Evolutionary conservation across 2,888 invertebrate species (phyloP).

Genomic region (Drosophila trichaetosa): DNA sequence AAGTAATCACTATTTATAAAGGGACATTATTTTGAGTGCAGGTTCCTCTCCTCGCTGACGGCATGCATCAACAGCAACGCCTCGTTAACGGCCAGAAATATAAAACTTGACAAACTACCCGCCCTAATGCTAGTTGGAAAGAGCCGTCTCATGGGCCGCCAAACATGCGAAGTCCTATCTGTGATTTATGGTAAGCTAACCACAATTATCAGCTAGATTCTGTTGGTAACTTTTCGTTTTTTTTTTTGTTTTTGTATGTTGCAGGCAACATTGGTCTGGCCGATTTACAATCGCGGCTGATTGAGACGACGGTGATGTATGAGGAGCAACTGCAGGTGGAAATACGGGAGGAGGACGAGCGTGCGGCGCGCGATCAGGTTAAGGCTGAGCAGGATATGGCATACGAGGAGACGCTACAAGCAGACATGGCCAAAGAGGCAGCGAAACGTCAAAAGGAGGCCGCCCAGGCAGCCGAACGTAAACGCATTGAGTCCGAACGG

Average conservation of each 20-base stretch:
- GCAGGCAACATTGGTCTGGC: constrained; percentile 93
- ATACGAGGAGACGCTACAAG: constrained; percentile 94
- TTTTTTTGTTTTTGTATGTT: neutral
- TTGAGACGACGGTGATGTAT: constrained; percentile 95
- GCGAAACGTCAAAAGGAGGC: constrained; percentile 91
- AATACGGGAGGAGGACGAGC: constrained; percentile 93
- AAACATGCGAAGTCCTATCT: constrained; percentile 95
- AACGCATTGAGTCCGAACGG: constrained; percentile 91
- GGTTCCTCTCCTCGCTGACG: constrained; percentile 91
- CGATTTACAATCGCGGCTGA: constrained; percentile 93
- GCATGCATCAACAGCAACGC: constrained; percentile 93
- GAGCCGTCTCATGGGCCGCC: constrained; percentile 87
- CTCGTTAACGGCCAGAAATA: constrained; percentile 92
- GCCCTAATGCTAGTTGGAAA: constrained; percentile 95
- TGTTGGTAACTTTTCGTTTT: neutral
- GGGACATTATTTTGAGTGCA: constrained; percentile 74
- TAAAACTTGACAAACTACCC: constrained; percentile 94
- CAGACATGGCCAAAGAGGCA: constrained; percentile 93
- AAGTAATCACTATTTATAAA: neutral
- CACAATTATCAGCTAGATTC: neutral
- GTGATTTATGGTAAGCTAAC: constrained; percentile 91
- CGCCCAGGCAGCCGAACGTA: constrained; percentile 88
- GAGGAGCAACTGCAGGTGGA: constrained; percentile 91
- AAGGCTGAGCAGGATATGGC: constrained; percentile 97
- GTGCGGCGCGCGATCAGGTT: constrained; percentile 94